A percentile compares a stretch with the other conserved stretches of the same genome.
Evolutionary conservation across 2,113 vertebrate species (phyloP).

Genomic region (Psilopsiagon aymara): DNA sequence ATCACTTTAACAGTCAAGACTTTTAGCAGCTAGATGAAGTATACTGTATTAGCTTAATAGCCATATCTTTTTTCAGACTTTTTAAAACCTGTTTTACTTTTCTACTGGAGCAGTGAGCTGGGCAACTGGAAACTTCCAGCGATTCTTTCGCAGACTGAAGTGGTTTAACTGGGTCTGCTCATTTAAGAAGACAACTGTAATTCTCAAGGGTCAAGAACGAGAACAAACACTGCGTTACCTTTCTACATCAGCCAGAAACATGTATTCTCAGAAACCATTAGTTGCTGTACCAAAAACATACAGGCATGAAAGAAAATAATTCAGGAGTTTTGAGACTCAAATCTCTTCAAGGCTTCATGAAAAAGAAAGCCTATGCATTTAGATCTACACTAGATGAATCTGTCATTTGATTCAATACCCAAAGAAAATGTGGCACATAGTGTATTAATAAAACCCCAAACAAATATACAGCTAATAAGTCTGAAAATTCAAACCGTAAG

Average conservation of each 20-base stretch:
- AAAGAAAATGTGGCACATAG: slow-evolving; percentile 18
- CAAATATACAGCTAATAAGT: slow-evolving; percentile 52
- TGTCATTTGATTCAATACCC: slow-evolving; percentile 13
- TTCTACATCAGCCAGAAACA: neutral
- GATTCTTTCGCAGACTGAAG: neutral
- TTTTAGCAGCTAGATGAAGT: slow-evolving; percentile 14
- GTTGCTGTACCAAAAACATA: neutral
- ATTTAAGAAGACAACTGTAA: neutral
- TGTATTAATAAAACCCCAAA: slow-evolving; percentile 49
- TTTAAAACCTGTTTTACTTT: neutral
- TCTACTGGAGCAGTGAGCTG: neutral
- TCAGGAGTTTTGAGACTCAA: neutral
- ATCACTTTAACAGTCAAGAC: neutral
- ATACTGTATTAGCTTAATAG: slow-evolving; percentile 5
- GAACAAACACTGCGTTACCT: neutral
- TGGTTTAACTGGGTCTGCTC: neutral
- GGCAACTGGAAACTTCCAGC: neutral
- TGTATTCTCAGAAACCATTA: neutral
- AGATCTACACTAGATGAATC: slow-evolving; percentile 27
- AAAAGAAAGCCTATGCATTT: neutral
- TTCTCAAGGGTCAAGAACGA: neutral
- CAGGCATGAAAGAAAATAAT: neutral
- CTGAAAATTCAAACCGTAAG: slow-evolving; percentile 61
- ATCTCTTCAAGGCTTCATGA: neutral
- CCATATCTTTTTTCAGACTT: neutral